phyloP scores from a whole-genome alignment of 2,888 invertebrate genomes.

The Danaus chrysippus region DNA sequence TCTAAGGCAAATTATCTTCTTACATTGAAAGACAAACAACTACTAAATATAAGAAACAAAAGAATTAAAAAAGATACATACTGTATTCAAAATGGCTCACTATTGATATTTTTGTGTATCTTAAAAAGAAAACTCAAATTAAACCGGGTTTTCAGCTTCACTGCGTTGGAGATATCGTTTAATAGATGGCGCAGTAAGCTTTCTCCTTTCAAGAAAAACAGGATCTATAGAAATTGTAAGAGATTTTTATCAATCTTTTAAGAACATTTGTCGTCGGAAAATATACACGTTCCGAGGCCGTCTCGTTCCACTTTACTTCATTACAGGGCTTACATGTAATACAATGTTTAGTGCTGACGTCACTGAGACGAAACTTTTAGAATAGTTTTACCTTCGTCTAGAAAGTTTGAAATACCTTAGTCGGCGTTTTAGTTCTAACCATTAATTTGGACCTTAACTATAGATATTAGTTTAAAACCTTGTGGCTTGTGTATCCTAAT shows the following conservation, averaged over 20 bases:
- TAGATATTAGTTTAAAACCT: background rate
- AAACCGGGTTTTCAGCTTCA: background rate
- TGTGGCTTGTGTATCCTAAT: background rate
- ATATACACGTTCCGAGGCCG: background rate
- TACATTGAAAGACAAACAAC: no score
- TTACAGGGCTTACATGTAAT: background rate
- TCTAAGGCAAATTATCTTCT: no score
- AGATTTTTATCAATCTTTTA: conserved; percentile 7
- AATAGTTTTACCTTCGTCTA: background rate
- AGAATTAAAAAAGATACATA: no score
- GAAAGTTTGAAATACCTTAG: conserved; percentile 1
- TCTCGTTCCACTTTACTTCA: background rate
- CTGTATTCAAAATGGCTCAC: no score
- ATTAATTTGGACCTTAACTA: background rate
- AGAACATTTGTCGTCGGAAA: background rate
- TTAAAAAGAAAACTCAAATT: no score
- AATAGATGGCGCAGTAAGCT: conserved; percentile 5
- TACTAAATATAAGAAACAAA: no score
- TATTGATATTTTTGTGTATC: no score
- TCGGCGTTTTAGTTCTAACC: background rate
- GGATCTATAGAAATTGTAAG: background rate
- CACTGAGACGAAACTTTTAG: no score
- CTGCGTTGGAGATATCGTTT: background rate
- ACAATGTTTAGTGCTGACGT: no score
- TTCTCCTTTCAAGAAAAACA: conserved; percentile 1